A percentile compares a stretch with the other conserved stretches of the same genome.
phyloP scores from a whole-genome alignment of 2,113 vertebrate genomes.

The Brachirus orientalis region DNA sequence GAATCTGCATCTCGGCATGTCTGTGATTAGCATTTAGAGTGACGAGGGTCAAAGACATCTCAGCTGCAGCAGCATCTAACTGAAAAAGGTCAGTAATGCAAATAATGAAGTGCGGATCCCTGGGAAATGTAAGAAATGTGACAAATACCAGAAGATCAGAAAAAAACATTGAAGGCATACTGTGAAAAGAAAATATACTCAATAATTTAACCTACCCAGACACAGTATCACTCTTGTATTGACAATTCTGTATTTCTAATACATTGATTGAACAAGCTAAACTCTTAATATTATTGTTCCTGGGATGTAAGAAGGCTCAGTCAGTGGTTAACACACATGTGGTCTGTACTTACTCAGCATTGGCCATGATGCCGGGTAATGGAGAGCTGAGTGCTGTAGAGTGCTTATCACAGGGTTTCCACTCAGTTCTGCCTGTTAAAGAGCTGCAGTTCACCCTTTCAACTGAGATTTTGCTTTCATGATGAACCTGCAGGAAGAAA shows the following conservation, averaged over 20 bases:
- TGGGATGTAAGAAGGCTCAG: too few relatives aligned
- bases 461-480: slow-evolving; percentile 62
- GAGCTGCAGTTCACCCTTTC: slow-evolving; percentile 62
- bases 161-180: neutral
- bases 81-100: slow-evolving; percentile 59
- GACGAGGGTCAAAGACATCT: slow-evolving; percentile 48
- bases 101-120: slow-evolving; percentile 18
- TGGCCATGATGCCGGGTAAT: slow-evolving; percentile 67
- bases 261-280: neutral
- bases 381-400: slow-evolving; percentile 26
- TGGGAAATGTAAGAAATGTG: neutral
- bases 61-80: slow-evolving; percentile 43
- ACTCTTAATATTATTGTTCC: too few relatives aligned
- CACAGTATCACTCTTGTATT: too few relatives aligned
- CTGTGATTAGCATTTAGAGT: slow-evolving; percentile 58
- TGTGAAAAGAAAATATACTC: neutral
- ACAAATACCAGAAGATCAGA: neutral
- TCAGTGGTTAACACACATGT: neutral
- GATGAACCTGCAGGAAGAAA: slow-evolving; percentile 51
- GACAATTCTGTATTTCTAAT: neutral
- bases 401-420: slow-evolving; percentile 38
- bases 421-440: slow-evolving; percentile 55
- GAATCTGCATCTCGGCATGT: slow-evolving; percentile 45
- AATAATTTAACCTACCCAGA: neutral
- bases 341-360: slow-evolving; percentile 70